These are phyloP conservation scores for Tetanocera ferruginea DNA, from an alignment of 2,888 invertebrate genomes.

Conservation along the genomic window DNA sequence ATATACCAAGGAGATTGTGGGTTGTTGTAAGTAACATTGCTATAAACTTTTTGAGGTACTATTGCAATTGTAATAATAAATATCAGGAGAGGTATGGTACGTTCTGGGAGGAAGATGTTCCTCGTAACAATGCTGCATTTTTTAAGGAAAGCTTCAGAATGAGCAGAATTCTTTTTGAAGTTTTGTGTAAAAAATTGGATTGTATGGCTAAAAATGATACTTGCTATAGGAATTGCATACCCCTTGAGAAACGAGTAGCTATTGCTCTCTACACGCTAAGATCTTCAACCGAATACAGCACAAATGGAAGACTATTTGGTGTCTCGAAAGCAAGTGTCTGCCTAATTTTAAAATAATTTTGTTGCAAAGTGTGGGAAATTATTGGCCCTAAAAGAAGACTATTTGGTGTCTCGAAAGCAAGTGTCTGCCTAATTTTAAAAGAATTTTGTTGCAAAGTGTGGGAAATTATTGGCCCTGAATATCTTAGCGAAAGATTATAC, in stretches of 20 bases:
- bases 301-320: too few relatives aligned
- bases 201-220: background rate
- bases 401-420: slow-evolving; percentile 3
- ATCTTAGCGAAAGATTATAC: background rate
- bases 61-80: too few relatives aligned
- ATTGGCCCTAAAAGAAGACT: background rate
- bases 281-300: slow-evolving; percentile 6
- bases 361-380: background rate
- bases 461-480: background rate
- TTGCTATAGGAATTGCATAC: background rate
- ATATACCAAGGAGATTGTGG: too few relatives aligned
- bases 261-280: slow-evolving; percentile 21
- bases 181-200: background rate
- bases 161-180: too few relatives aligned
- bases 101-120: too few relatives aligned
- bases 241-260: slow-evolving; percentile 24
- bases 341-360: too few relatives aligned
- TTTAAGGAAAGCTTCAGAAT: too few relatives aligned
- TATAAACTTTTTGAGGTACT: too few relatives aligned
- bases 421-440: background rate
- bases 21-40: too few relatives aligned
- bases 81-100: too few relatives aligned
- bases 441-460: slow-evolving; percentile 7
- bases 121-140: too few relatives aligned
- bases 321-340: too few relatives aligned